Percentiles rank a stretch among this genome's conserved stretches.
Conservation (phyloP, 1,140 invertebrate genomes). For the Caerostris darwini region DNA sequence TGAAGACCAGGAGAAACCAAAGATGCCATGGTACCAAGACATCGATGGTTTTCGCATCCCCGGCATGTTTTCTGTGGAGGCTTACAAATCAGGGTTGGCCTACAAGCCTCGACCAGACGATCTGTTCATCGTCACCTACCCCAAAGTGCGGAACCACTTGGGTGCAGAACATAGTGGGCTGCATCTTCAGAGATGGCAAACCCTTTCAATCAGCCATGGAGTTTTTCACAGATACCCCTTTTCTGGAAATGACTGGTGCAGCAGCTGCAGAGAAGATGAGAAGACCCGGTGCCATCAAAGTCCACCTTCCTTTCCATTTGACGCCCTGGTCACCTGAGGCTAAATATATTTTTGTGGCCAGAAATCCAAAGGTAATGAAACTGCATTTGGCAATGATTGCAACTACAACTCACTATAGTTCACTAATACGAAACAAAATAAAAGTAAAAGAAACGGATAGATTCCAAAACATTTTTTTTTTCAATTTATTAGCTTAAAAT, state of each 20-base stretch:
- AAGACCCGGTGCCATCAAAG: constrained; percentile 77
- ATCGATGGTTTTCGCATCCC: constrained; percentile 59
- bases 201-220: constrained; percentile 63
- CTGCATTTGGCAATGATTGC: too few relatives aligned
- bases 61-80: constrained; percentile 15
- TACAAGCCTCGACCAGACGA: constrained; percentile 73
- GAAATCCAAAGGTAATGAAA: constrained; percentile 76
- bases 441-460: too few relatives aligned
- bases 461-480: too few relatives aligned
- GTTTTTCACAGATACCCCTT: constrained; percentile 69
- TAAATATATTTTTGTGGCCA: constrained; percentile 76
- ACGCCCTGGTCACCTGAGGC: constrained; percentile 72
- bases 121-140: constrained; percentile 77
- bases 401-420: too few relatives aligned
- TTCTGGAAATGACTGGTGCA: constrained; percentile 77
- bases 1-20: constrained; percentile 31
- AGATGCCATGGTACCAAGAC: constrained; percentile 76
- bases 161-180: constrained; percentile 75
- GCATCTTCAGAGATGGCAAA: constrained; percentile 69
- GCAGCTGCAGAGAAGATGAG: constrained; percentile 64
- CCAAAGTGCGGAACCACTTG: constrained; percentile 79
- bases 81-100: constrained; percentile 33
- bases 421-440: too few relatives aligned
- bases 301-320: constrained; percentile 74
- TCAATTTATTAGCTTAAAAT: too few relatives aligned